Evolutionary conservation across 2,888 invertebrate species (phyloP), one percentile per base, ranked within the genome.

Genomic region (Vesta saturnalis): DNA sequence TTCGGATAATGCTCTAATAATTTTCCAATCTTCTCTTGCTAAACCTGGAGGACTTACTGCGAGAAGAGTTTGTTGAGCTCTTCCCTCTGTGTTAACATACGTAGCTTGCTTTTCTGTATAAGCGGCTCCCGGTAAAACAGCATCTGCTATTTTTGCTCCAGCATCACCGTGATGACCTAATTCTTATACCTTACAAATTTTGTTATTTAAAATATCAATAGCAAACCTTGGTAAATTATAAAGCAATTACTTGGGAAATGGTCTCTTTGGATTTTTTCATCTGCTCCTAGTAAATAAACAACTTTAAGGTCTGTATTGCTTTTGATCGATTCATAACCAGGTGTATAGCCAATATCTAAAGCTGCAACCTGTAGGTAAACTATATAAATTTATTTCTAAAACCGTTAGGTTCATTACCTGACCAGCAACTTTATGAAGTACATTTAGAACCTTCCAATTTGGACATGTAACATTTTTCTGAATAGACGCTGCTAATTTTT

Each of bases 31-130:
- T 79, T 96, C 96, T 59, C 98, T 88, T 0, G 97, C 98, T 85
- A 92, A 86, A 46, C 97, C 97, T 0, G 98, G 98, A 66, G 97
- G 94, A 14, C 94, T 89, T 47, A 97, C 93, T 16, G 97, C 97
- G 1, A 89, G 87, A 30, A 92, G 86, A 0, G 97, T 95, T 85
- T 95, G 93, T 84, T 99, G 98, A 35, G 97, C 91, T 72, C 99
- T 89, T 0, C 99, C 99, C 87, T 99, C 99, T 0, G 96, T 98
- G 86, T 99, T 99, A 0, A 97, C 97, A 84, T 94, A 99, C 0
- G 95, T 97, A n/a, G 90, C 97, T 82, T 94, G 92, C 85, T 99
- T 99, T 88, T 99, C 99, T 0, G 99, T 99, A 85, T 99, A 99
- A 0, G 99, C 98, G 4, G 97, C 96, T 70, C 98, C 96, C 1